phyloP scores from a whole-genome alignment of 2,888 invertebrate species.

The Hydrotaea diabolus region DNA sequence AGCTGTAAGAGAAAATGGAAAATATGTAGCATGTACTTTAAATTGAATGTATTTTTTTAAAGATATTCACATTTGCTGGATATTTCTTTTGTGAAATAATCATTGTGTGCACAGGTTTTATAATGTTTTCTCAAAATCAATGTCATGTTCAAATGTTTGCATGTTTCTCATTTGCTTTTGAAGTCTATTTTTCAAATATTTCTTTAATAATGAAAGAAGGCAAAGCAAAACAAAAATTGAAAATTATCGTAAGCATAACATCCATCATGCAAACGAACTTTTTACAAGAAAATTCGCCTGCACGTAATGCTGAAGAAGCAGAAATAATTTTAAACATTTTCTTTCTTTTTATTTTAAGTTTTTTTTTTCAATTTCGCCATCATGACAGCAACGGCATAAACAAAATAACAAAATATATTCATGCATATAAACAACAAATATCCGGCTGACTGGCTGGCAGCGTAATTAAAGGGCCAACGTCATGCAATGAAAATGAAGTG shows the following conservation, averaged over 20 bases:
- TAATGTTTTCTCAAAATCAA: constrained; percentile 63
- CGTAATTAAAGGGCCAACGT: constrained; percentile 45
- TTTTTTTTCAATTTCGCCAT: constrained; percentile 37
- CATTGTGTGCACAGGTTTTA: neutral
- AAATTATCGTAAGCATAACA: constrained; percentile 51
- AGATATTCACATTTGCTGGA: constrained; percentile 1
- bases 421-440: constrained; percentile 49
- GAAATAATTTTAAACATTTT: constrained; percentile 50
- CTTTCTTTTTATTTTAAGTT: neutral
- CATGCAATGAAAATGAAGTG: constrained; percentile 49
- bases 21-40: too few species aligned
- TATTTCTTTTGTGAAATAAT: constrained; percentile 18
- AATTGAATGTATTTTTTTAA: constrained; percentile 43
- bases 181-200: constrained; percentile 58
- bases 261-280: constrained; percentile 56
- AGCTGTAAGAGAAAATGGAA: constrained; percentile 69
- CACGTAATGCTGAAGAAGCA: constrained; percentile 42
- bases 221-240: constrained; percentile 23
- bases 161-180: constrained; percentile 53
- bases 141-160: constrained; percentile 66
- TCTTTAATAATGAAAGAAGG: constrained; percentile 39
- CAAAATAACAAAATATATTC: constrained; percentile 38
- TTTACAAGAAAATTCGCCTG: constrained; percentile 57
- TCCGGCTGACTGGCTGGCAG: constrained; percentile 57
- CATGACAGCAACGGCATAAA: constrained; percentile 56